Evolutionary conservation across 2,888 invertebrate species (phyloP).

Genomic region (Dryobota labecula): DNA sequence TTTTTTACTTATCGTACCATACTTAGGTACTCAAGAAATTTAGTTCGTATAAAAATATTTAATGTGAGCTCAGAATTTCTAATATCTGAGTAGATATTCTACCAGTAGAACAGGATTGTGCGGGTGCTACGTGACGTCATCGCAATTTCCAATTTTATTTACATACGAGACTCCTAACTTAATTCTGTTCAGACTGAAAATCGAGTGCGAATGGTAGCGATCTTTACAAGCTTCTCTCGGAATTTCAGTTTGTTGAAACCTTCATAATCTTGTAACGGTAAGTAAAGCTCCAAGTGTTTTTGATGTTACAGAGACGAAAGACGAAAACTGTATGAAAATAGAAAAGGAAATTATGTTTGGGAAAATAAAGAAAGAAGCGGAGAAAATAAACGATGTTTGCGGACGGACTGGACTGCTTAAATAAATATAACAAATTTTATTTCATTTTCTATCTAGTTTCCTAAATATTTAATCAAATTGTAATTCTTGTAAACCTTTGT

Average conservation of each 20-base stretch:
- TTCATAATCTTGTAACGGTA: conserved; percentile 47
- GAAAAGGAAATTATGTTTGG: conserved; percentile 37
- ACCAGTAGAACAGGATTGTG: conserved; percentile 35
- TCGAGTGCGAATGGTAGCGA: conserved; percentile 56
- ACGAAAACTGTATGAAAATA: conserved; percentile 38
- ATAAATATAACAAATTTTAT: conserved; percentile 19
- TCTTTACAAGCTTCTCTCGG: conserved; percentile 48
- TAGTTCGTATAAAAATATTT: conserved; percentile 36
- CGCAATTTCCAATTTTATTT: conserved; percentile 59
- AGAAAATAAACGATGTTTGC: conserved; percentile 31
- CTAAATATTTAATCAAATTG: conserved; percentile 11
- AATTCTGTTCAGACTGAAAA: conserved; percentile 58
- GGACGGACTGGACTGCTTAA: conserved; percentile 15
- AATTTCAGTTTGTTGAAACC: conserved; percentile 53
- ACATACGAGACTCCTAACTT: conserved; percentile 61
- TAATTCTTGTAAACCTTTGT: conserved; percentile 7
- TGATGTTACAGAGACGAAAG: conserved; percentile 30
- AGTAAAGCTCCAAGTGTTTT: conserved; percentile 49
- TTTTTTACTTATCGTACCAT: conserved; percentile 32
- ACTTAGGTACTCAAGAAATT: conserved; percentile 25
- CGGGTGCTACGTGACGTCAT: conserved; percentile 58
- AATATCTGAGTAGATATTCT: conserved; percentile 34
- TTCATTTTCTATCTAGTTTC: conserved; percentile 14
- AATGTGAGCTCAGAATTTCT: conserved; percentile 31
- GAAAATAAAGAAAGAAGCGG: conserved; percentile 20